phyloP scores from a whole-genome alignment of 1,140 invertebrate genomes.

The Drosophila prosaltans region DNA sequence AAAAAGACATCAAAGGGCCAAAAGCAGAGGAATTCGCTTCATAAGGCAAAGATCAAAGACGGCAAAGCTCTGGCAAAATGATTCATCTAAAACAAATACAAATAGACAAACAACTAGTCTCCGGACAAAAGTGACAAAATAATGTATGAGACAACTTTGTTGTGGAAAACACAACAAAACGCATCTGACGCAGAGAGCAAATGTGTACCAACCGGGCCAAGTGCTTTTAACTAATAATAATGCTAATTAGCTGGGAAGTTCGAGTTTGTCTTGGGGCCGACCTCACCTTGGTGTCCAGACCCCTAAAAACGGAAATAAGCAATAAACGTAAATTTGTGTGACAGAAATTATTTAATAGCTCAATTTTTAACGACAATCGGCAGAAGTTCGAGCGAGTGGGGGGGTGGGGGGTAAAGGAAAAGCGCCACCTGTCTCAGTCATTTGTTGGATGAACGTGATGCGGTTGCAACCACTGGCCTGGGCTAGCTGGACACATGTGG shows the following conservation, averaged over 20 bases:
- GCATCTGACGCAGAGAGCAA: too few species aligned
- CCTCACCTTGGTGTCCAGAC: conserved; percentile 12
- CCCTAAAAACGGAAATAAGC: conserved; percentile 68
- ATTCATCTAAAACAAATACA: conserved; percentile 39
- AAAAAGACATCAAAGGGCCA: conserved; percentile 56
- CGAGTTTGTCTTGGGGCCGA: not conserved
- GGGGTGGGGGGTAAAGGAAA: conserved; percentile 34
- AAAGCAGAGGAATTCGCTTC: conserved; percentile 14
- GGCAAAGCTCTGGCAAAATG: conserved; percentile 28
- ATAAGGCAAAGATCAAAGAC: conserved; percentile 63
- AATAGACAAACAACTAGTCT: conserved; percentile 25
- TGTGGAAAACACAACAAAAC: conserved; percentile 40
- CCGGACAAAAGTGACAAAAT: conserved; percentile 66
- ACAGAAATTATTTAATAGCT: conserved; percentile 81
- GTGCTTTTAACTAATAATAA: conserved; percentile 63
- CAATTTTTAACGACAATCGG: conserved; percentile 62
- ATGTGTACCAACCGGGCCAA: not conserved
- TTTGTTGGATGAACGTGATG: conserved; percentile 57
- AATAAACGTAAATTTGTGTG: conserved; percentile 80
- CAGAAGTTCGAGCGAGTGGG: not conserved
- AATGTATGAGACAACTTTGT: conserved; percentile 42
- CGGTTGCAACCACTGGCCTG: conserved; percentile 49
- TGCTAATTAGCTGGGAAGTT: conserved; percentile 74
- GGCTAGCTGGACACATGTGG: conserved; percentile 11
- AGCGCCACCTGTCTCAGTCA: conserved; percentile 46